These are phyloP conservation scores for Lycocorax pyrrhopterus DNA, from an alignment of 2,113 vertebrate species.

Conservation along the genomic window DNA sequence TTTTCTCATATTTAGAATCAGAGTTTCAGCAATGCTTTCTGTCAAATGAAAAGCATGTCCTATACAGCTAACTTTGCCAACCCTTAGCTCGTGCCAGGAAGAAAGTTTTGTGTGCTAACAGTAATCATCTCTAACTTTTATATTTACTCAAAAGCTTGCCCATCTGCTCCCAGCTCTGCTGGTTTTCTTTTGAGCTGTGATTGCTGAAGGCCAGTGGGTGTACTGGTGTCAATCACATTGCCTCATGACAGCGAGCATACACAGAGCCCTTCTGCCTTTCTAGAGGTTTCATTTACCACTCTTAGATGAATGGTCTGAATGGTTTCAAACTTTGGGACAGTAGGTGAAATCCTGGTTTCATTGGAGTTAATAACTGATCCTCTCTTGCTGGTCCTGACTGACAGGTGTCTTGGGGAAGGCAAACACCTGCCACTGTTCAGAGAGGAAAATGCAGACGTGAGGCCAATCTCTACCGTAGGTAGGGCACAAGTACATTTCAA, in stretches of 20 bases:
- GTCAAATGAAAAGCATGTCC: neutral
- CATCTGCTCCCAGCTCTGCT: neutral
- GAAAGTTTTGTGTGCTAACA: neutral
- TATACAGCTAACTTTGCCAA: neutral
- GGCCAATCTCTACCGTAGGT: neutral
- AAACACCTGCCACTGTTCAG: neutral
- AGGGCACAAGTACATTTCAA: neutral
- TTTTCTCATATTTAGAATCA: neutral
- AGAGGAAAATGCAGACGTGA: neutral
- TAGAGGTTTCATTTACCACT: neutral
- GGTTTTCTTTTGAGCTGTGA: neutral
- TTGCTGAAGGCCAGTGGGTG: constrained; percentile 12
- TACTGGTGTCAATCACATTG: neutral
- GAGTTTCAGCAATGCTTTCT: neutral
- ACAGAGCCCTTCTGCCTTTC: neutral
- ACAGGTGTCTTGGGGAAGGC: neutral
- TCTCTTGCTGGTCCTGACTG: neutral
- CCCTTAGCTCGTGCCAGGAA: neutral
- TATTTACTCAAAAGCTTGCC: neutral
- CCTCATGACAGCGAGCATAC: neutral
- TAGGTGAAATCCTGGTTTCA: neutral
- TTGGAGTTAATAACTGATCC: neutral
- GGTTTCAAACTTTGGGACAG: neutral
- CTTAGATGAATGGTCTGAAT: neutral
- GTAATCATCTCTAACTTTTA: neutral